Conservation (phyloP, 2,797 vertebrate species). For the Rhyacichthys aspro region DNA sequence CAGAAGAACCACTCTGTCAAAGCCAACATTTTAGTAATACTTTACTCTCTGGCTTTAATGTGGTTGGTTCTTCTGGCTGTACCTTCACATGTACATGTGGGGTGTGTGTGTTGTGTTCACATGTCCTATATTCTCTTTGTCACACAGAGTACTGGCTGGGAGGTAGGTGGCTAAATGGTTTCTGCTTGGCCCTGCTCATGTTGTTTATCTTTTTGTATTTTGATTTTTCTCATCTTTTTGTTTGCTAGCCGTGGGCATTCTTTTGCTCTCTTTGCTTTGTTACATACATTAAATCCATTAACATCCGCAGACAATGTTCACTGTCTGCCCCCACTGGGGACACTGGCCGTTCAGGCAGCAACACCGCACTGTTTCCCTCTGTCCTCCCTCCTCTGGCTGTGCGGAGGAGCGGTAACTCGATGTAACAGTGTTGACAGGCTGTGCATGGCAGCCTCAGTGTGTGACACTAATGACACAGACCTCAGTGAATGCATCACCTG, state of each 20-base stretch:
- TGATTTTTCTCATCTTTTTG: conserved; percentile 68
- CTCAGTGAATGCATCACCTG: conserved; percentile 89
- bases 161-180: conserved; percentile 96
- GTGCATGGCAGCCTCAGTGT: conserved; percentile 90
- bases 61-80: conserved; percentile 30
- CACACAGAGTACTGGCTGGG: conserved; percentile 99
- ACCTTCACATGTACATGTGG: conserved; percentile 30
- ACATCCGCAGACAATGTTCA: conserved; percentile 84
- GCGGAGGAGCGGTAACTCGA: conserved; percentile 53
- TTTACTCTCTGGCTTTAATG: conserved; percentile 27
- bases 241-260: conserved; percentile 88
- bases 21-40: conserved; percentile 9
- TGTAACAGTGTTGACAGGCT: conserved; percentile 79
- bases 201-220: conserved; percentile 46
- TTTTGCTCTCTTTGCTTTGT: conserved; percentile 85
- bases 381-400: conserved; percentile 52
- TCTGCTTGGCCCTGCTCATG: conserved; percentile 88
- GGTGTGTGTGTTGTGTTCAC: conserved; percentile 66
- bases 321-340: conserved; percentile 67
- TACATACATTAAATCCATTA: conserved; percentile 89
- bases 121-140: conserved; percentile 91
- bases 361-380: conserved; percentile 38
- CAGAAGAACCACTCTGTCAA: conserved; percentile 24
- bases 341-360: conserved; percentile 64
- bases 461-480: conserved; percentile 89